Evolutionary conservation across 37 sponge, comb jelly and placozoan species (phyloP), one percentile per base, ranked within the genome.

Genomic region (Crambe crambe): DNA sequence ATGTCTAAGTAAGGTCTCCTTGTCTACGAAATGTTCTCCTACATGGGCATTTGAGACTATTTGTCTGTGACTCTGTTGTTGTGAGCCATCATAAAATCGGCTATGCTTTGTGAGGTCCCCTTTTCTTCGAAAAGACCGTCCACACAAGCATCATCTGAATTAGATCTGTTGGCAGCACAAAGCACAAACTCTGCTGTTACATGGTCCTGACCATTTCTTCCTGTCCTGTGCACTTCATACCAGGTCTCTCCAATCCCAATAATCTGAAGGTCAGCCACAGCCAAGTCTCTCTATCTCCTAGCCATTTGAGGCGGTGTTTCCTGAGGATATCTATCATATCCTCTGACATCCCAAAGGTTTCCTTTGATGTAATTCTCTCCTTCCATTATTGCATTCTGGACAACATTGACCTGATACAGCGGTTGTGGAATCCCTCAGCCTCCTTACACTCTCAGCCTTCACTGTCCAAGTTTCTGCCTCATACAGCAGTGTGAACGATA

Each of bases 1-100:
- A 70, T 37, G 70, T 70, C 70, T 70, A 37, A n/a, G 70, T 70
- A 34, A 70, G 41, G 10, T 70, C 41, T 32, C 70, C 43, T 27
- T 42, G 29, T 26, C 25, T 25, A 42, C 73, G 4, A 23, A 41
- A 12, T 58, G 22, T 29, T 58, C 51, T 47, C 12, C 51, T 12
- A 47, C 51, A 47, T 47, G 12, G 12, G 51, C 51, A 47, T 4
- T 56, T 20, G 39, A 25, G 43, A 40, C 27, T 25, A 18, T 25
- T 5, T 3, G 43, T 20, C 25, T n/a, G 21, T 40, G 26, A 17
- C 39, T 15, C 1, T 36, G 72, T 23, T 58, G 76, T 32, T 74
- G 36, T n/a, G 34, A 21, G 40, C 36, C 73, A 62, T 62, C 64
- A 29, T 9, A 62, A 20, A 62, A 62, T 9, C 31, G 64, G n/a